Evolutionary conservation across 1,140 invertebrate genomes (phyloP).

Genomic region (Amphibalanus amphitrite): DNA sequence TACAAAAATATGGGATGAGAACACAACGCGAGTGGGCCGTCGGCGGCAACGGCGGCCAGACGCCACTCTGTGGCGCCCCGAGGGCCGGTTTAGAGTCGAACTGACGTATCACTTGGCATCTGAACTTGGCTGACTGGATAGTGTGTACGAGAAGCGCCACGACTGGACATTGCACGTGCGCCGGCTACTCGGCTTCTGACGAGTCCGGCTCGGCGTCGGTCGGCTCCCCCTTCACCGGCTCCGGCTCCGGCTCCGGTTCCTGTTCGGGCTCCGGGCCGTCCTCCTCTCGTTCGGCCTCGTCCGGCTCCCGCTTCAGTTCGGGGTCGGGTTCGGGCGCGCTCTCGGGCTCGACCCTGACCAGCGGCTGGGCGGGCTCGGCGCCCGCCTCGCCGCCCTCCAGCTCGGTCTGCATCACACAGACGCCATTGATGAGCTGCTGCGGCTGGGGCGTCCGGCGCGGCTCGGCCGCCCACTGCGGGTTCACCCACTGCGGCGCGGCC

Average conservation of each 20-base stretch:
- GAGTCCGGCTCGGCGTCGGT: neutral
- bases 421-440: slow-evolving; percentile 76
- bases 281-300: slow-evolving; percentile 9
- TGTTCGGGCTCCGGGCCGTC: too few species aligned
- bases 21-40: neutral
- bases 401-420: slow-evolving; percentile 60
- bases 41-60: too few species aligned
- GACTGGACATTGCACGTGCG: neutral
- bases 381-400: slow-evolving; percentile 16
- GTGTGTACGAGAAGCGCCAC: neutral
- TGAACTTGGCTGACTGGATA: slow-evolving; percentile 1
- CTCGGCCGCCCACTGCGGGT: slow-evolving; percentile 61
- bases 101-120: neutral
- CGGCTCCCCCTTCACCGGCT: neutral
- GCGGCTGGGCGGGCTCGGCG: slow-evolving; percentile 13
- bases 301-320: slow-evolving; percentile 9
- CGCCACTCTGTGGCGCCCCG: neutral
- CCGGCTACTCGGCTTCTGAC: neutral
- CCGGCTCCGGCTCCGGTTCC: too few species aligned
- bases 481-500: slow-evolving; percentile 90
- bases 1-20: slow-evolving; percentile 2
- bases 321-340: slow-evolving; percentile 15
- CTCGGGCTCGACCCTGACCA: slow-evolving; percentile 15
- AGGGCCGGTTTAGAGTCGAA: neutral
- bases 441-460: slow-evolving; percentile 14